Evolutionary conservation across 2,797 vertebrate genomes (phyloP).

Genomic region (Pteropus rufus): DNA sequence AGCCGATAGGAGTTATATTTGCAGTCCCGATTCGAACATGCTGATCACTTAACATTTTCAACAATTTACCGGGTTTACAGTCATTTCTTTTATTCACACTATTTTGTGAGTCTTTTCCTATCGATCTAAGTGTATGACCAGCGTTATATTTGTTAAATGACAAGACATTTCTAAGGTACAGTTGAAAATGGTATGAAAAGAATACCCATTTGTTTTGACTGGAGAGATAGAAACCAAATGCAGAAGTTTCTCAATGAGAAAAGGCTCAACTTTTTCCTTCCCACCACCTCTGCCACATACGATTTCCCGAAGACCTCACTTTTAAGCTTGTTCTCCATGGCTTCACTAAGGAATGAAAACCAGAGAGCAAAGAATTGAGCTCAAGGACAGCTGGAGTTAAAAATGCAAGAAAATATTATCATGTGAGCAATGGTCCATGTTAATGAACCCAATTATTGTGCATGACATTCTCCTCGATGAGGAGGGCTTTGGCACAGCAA

Average conservation of each 20-base stretch:
- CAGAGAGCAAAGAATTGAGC: constrained; percentile 26
- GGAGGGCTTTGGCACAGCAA: constrained; percentile 20
- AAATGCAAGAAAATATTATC: constrained; percentile 43
- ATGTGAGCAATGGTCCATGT: constrained; percentile 26
- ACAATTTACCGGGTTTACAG: background rate
- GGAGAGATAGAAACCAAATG: constrained; percentile 19
- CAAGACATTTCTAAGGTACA: background rate
- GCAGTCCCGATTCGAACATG: background rate
- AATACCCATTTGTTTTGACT: background rate
- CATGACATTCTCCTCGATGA: background rate
- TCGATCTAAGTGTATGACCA: background rate
- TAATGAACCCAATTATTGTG: background rate
- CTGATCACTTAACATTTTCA: background rate
- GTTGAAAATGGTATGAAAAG: constrained; percentile 18
- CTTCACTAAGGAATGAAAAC: constrained; percentile 47
- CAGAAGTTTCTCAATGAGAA: constrained; percentile 4
- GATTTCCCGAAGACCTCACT: constrained; percentile 25
- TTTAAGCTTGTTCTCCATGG: constrained; percentile 26
- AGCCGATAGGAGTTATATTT: background rate
- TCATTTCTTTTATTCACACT: background rate
- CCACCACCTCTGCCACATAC: background rate
- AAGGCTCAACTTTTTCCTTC: constrained; percentile 22
- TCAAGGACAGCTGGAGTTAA: constrained; percentile 15
- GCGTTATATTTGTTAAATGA: background rate
- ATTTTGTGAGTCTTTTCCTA: background rate